Evolutionary conservation across 2,888 invertebrate species (phyloP), one percentile per base, ranked within the genome.

Genomic region (Mamestra brassicae): DNA sequence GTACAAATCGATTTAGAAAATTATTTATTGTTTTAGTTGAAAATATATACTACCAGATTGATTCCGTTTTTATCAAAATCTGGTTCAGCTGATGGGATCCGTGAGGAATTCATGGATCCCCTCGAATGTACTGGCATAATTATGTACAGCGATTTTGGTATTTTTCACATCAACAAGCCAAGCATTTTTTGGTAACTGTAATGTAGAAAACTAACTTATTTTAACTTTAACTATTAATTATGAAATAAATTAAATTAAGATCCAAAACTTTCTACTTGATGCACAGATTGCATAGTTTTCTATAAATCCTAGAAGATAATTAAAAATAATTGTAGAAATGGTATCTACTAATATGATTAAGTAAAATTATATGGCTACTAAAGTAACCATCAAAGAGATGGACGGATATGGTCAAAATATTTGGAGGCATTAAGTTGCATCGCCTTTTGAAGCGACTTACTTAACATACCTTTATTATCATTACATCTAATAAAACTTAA

Each of bases 391-490:
- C 76, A 63, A 65, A 65, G 7, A 79, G 79, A 76, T 73, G 65
- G 52, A 67, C 67, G 58, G 85, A 85, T 85, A 74, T 38, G 64
- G 74, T 76, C 80, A 47, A 74, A 72, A 68, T 71, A 65, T 80
- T 83, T 73, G 26, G 52, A 54, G 62, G 74, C 71, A 78, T 76
- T 82, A 71, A 63, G 75, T 76, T 83, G 34, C 70, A 71, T 68
- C 34, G 64, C n/a, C 13, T 13, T 66, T n/a, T 45, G 42, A 71
- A 45, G 70, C 76, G 57, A 66, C 80, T 85, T 80, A 80, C 71
- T 85, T 76, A 76, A 82, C 62, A 86, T 82, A 72, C 60, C 72
- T 80, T 71, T 50, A 80, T 61, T 85, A 85, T 84, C 82, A 76
- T 74, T 76, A 70, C 71, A 82, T 85, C 82, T 86, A 47, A 71